Conservation (phyloP, 2,888 invertebrate species). For the Callinectes sapidus region DNA sequence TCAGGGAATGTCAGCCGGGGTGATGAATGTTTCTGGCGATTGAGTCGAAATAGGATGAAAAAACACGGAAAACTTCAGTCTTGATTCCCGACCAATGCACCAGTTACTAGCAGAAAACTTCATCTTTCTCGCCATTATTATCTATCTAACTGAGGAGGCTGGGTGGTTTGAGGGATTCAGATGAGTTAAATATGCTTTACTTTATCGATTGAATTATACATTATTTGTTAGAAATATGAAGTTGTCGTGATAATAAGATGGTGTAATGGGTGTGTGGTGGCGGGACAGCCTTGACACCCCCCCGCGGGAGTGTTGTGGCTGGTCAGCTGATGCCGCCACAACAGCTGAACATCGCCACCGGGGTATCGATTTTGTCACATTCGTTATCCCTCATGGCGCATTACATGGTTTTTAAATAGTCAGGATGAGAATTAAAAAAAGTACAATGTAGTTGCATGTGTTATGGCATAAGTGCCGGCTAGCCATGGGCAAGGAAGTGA, state of each 20-base stretch:
- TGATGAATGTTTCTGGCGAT: neutral
- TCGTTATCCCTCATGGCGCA: neutral
- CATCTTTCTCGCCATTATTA: neutral
- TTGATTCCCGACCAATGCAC: neutral
- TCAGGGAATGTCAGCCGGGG: slow-evolving; percentile 11
- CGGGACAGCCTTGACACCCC: slow-evolving; percentile 62
- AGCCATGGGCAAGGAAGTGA: slow-evolving; percentile 35
- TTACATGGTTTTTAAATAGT: neutral
- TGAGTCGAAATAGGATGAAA: slow-evolving; percentile 56
- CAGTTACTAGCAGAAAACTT: neutral
- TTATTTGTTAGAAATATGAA: too few relatives aligned
- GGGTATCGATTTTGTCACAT: slow-evolving; percentile 66
- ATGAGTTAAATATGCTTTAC: neutral
- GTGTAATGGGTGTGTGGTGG: slow-evolving; percentile 11
- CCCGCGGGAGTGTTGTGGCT: slow-evolving; percentile 67
- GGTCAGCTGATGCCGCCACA: slow-evolving; percentile 66
- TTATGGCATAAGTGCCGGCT: neutral
- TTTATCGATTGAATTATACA: neutral
- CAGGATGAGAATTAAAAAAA: neutral
- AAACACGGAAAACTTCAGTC: slow-evolving; percentile 41
- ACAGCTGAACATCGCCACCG: slow-evolving; percentile 69
- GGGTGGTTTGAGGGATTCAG: neutral
- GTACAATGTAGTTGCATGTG: neutral
- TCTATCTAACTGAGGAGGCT: neutral
- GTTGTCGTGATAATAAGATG: neutral